Base-by-base conservation (phyloP, 2,797 vertebrate genomes). In the Sarcophilus harrisii region DNA sequence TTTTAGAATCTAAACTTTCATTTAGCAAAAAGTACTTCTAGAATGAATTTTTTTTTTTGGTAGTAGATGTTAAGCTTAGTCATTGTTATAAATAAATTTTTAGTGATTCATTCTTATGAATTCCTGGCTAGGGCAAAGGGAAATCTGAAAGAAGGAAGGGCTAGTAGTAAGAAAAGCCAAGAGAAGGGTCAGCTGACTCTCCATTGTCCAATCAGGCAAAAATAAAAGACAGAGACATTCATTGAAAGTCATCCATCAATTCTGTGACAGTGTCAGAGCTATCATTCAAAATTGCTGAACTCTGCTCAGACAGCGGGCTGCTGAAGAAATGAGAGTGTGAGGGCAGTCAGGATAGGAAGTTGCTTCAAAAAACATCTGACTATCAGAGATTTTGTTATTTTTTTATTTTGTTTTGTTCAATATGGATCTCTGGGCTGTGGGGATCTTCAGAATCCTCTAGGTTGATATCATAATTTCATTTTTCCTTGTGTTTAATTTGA, bases 291-390 rank as follows among this genome's bases (percentile, higher is more conserved):
- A 59, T 32, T 90, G 58, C 30, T 96, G 92, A 95, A 93, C 45
- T 93, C 90, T 92, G 29, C 89, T 87, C 52, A 91, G 57, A 87
- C 16, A 92, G 27, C 32, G 93, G 89, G 27, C 16, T 95, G 52
- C 91, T 91, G 16, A 49, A 59, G 57, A 38, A 95, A 94, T 90
- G n/a, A 66, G 62, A 62, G 60, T 58, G 55, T 95, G 93, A 57
- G 58, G 94, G 57, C 58, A 89, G 89, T 54, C 45, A 32, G 5
- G 49, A 52, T 54, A 90, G 52, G 49, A 90, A 96, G 91, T 21
- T 62, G 94, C 91, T 96, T 94, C 73, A 29, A 16, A 55, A 95
- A 93, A 57, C 21, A 91, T 95, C 94, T 95, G 57, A 38, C 95
- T 81, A 92, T 87, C 89, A 95, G 92, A 96, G 57, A 54, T 52